These are phyloP conservation scores for Plutomurus gul DNA, from an alignment of 1,140 invertebrate genomes.

Conservation along the genomic window DNA sequence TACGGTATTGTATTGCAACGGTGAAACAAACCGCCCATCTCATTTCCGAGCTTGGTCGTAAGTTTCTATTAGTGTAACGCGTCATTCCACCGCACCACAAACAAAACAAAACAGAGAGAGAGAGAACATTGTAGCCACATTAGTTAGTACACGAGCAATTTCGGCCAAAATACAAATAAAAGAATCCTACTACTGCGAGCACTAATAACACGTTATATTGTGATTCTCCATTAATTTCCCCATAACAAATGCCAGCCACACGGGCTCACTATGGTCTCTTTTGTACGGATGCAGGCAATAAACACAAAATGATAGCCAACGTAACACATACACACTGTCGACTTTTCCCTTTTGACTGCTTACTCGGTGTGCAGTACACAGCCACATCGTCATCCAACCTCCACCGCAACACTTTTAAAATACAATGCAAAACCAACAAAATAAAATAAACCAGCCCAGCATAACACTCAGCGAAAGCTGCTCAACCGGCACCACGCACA, in stretches of 20 bases:
- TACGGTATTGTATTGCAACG: not conserved
- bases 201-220: not conserved
- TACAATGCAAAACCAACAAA: too few species aligned
- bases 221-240: not conserved
- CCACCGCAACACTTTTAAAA: too few species aligned
- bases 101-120: not conserved
- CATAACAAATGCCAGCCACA: not conserved
- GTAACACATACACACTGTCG: not conserved
- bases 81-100: not conserved
- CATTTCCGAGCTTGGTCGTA: not conserved
- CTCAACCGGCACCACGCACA: too few species aligned
- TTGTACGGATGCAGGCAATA: constrained; percentile 9
- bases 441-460: too few species aligned
- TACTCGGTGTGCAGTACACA: too few species aligned
- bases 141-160: not conserved
- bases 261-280: not conserved
- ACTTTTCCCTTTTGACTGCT: not conserved
- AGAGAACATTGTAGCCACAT: not conserved
- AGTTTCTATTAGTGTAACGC: not conserved
- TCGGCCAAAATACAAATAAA: too few species aligned
- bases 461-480: too few species aligned
- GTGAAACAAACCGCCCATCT: not conserved
- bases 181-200: too few species aligned
- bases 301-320: not conserved
- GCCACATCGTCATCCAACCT: too few species aligned